A percentile compares a stretch with the other conserved stretches of the same genome.
phyloP scores from a whole-genome alignment of 2,888 invertebrate species.

The Drosophila vallismaia region DNA sequence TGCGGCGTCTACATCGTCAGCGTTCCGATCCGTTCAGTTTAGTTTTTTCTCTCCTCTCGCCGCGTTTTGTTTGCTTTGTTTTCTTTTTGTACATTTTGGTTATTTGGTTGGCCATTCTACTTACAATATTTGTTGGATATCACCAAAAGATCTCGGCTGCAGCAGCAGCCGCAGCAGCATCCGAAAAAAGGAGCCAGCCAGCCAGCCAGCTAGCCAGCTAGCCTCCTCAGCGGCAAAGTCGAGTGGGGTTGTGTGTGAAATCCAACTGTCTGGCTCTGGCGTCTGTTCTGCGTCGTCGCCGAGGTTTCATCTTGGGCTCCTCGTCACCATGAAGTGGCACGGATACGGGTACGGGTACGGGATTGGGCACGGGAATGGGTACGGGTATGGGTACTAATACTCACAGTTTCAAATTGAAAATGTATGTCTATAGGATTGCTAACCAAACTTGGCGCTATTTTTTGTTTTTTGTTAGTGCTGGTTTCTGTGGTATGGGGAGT shows the following conservation, averaged over 20 bases:
- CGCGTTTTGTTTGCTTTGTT: conserved; percentile 48
- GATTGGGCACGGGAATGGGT: not conserved
- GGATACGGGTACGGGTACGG: conserved; percentile 1
- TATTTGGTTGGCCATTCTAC: conserved; percentile 71
- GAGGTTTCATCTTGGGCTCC: conserved; percentile 40
- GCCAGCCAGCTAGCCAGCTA: conserved; percentile 12
- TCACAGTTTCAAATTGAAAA: conserved; percentile 61
- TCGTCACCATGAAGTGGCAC: conserved; percentile 73
- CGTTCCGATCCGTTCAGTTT: conserved; percentile 56
- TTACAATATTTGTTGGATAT: conserved; percentile 78
- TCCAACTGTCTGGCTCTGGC: conserved; percentile 69
- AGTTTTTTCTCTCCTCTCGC: conserved; percentile 29
- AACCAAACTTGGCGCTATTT: conserved; percentile 39
- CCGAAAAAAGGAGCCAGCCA: conserved; percentile 36
- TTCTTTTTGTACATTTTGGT: conserved; percentile 58
- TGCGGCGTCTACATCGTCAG: conserved; percentile 72
- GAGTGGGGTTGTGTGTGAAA: conserved; percentile 68
- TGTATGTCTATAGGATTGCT: conserved; percentile 65
- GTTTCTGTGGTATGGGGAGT: conserved; percentile 36
- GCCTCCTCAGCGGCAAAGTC: conserved; percentile 9
- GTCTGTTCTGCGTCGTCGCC: conserved; percentile 69
- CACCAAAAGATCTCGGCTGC: conserved; percentile 71
- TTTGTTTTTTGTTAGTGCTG: not conserved
- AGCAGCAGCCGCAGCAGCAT: conserved; percentile 37
- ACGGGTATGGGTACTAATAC: conserved; percentile 9